Base-by-base conservation (phyloP, 2,113 vertebrate genomes). In the Thalassarche chlororhynchos region DNA sequence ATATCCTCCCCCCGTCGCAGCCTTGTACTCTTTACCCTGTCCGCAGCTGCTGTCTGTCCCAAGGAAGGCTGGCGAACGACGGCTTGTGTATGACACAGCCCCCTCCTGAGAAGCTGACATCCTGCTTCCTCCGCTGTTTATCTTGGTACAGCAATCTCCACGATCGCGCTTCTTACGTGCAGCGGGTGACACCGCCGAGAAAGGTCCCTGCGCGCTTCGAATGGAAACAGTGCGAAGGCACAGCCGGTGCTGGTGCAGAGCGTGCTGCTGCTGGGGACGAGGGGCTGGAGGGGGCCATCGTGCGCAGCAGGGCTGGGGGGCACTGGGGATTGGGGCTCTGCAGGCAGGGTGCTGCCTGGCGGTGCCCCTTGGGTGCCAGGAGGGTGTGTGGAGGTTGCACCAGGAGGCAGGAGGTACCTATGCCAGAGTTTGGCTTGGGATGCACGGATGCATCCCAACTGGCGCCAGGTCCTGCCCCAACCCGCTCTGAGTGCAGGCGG, bases 401-500 rank as follows among this genome's bases (percentile, higher is more conserved):
- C 42, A 20, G 29, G 13, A 78, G 40, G 34, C 80, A 89, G 79
- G 52, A 42, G 29, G 13, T 65, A 10, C 10, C 2, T 8, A 29
- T 60, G 47, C 38, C 1, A 3, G 34, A 38, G 21, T 75, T 78
- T 66, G 55, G 38, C 62, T 76, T 34, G 58, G 61, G 49, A n/a
- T 55, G 40, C 19, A 40, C 0, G 2, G n/a, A 36, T 1, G 0
- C 8, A 36, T 64, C 42, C 51, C 40, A 32, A 0, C 28, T 70
- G 26, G 14, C 3, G 4, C n/a, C 24, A 16, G 23, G n/a, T 84
- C 46, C n/a, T 84, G 47, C 29, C 17, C 17, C 40, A 25, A 2
- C 8, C 7, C 1, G 0, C 13, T 61, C 20, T 42, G 69, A 26
- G 32, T 0, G 0, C 4, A 1, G 14, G 26, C 6, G 5, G 19